Percentiles rank a stretch among this genome's conserved stretches.
These are phyloP conservation scores for Maccullochella peelii DNA, from an alignment of 2,113 vertebrate species.

Conservation along the genomic window DNA sequence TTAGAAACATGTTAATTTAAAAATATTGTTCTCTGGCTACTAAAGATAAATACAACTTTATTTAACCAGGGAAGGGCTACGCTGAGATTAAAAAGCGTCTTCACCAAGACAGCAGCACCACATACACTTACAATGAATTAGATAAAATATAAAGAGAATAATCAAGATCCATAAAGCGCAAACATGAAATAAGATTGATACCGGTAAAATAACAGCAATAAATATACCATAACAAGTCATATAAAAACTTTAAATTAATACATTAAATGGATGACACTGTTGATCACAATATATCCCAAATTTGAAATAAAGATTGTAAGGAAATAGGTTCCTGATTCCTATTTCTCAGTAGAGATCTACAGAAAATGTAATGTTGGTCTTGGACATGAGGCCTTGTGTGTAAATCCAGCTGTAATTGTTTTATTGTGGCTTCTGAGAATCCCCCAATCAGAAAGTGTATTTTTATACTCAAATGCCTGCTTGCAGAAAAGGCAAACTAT, in stretches of 20 bases:
- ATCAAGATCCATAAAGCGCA: background rate
- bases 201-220: background rate
- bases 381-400: background rate
- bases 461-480: too few relatives aligned
- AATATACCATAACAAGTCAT: too few relatives aligned
- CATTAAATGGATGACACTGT: background rate
- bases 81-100: background rate
- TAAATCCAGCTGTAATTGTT: constrained; percentile 9
- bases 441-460: background rate
- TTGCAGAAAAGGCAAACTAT: background rate
- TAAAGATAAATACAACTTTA: constrained; percentile 2
- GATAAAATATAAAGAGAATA: background rate
- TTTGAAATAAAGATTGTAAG: background rate
- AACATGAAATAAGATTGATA: background rate
- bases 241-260: too few relatives aligned
- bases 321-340: background rate
- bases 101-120: background rate
- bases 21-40: background rate
- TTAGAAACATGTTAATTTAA: background rate
- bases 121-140: background rate
- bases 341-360: background rate
- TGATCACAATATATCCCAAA: background rate
- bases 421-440: background rate
- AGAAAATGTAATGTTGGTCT: background rate
- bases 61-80: background rate